Evolutionary conservation across 2,797 vertebrate genomes (phyloP), one percentile per base, ranked within the genome.

Genomic region (Mormyrops boulengeri): DNA sequence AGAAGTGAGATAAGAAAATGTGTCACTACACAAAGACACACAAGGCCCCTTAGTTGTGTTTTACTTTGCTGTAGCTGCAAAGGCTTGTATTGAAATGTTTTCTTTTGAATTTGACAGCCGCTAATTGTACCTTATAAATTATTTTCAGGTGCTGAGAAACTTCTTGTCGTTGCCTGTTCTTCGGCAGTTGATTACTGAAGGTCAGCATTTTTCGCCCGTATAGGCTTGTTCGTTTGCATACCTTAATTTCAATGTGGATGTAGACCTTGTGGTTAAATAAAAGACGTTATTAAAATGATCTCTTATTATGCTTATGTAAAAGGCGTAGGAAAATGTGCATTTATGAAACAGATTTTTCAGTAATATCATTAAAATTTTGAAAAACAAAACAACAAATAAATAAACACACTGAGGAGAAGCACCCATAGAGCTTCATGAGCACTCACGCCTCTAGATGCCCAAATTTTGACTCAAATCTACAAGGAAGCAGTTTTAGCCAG

Each of bases 91-190:
- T 84, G 85, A 85, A 85, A 85, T 50, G 82, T 85, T 85, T 52
- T n/a, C 0, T 88, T 89, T 91, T 73, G 88, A 92, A 91, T 92
- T 91, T 93, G 94, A 94, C 93, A 92, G 91, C 41, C 19, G 87
- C 94, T 95, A 94, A 95, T 95, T 95, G 93, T 95, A 95, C 94
- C 93, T 89, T 92, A 90, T 93, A 93, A 94, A 95, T 96, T 94
- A 95, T 77, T 90, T 84, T 85, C 41, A 12, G 88, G 89, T 90
- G 91, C 53, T 22, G 90, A 88, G 91, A 88, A 85, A 52, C 69
- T 89, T 85, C 52, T 34, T 66, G 50, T 73, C 44, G 89, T 92
- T 91, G 92, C 93, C 94, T 94, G 93, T 95, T 93, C 93, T 93
- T 90, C 93, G 89, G 93, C 89, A 34, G 90, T 91, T 92, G 77